A percentile compares a stretch with the other conserved stretches of the same genome.
phyloP scores from a whole-genome alignment of 1,140 invertebrate species.

The Drosophila tsacasi region DNA sequence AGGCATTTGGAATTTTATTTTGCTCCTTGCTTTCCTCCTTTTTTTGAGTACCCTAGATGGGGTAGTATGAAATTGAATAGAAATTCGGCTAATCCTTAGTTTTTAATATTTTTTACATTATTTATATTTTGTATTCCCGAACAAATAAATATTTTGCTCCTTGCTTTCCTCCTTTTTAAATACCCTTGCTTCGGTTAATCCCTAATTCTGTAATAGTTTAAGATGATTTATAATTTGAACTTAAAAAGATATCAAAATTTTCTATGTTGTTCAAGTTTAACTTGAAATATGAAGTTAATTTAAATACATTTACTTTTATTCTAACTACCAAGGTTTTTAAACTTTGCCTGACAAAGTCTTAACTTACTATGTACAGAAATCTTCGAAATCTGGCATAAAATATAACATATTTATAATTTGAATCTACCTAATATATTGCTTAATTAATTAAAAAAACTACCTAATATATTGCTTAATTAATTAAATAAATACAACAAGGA shows the following conservation, averaged over 20 bases:
- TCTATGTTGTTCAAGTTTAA: background rate
- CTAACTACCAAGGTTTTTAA: too few species aligned
- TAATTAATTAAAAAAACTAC: too few species aligned
- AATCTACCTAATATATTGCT: too few species aligned
- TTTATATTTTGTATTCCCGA: background rate
- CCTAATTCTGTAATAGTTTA: too few species aligned
- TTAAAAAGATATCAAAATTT: background rate
- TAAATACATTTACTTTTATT: too few species aligned
- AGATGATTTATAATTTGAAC: background rate
- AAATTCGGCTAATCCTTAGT: background rate
- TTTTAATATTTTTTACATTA: background rate
- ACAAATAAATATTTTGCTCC: background rate
- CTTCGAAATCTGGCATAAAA: too few species aligned
- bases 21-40: conserved; percentile 7
- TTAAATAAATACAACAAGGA: background rate
- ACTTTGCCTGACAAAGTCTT: too few species aligned
- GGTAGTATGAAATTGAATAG: background rate
- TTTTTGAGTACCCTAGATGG: background rate
- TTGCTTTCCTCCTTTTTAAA: too few species aligned
- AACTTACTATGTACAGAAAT: too few species aligned
- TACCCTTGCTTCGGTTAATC: too few species aligned
- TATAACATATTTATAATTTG: too few species aligned
- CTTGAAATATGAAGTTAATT: background rate
- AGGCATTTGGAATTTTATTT: conserved; percentile 57
- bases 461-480: too few species aligned